phyloP scores from a whole-genome alignment of 2,113 vertebrate genomes.

The Isichthys henryi region DNA sequence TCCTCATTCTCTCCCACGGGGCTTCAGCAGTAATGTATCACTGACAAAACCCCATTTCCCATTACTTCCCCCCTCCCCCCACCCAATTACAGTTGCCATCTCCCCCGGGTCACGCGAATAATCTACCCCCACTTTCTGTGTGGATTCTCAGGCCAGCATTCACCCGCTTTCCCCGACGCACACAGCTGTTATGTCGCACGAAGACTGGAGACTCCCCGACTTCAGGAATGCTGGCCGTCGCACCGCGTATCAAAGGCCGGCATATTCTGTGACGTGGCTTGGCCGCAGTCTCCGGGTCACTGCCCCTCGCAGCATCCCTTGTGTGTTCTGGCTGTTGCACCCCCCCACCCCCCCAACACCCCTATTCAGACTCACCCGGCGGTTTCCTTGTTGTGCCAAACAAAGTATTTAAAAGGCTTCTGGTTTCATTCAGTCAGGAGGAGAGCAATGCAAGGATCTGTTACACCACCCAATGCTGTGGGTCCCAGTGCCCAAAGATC shows the following conservation, averaged over 20 bases:
- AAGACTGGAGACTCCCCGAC: neutral
- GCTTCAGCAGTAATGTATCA: conserved; percentile 53
- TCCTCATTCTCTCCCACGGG: conserved; percentile 46
- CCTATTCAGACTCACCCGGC: neutral
- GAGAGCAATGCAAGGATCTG: neutral
- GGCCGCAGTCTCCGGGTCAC: neutral
- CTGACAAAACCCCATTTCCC: conserved; percentile 60
- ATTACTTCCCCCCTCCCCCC: conserved; percentile 48
- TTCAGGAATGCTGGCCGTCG: neutral
- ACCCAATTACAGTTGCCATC: conserved; percentile 30
- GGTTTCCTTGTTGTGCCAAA: conserved; percentile 21
- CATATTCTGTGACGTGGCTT: neutral
- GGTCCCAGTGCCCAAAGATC: neutral
- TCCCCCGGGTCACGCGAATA: conserved; percentile 42
- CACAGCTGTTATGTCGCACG: conserved; percentile 14
- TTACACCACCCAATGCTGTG: neutral
- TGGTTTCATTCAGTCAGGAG: conserved; percentile 31
- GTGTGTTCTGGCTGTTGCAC: conserved; percentile 3
- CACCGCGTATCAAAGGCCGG: neutral
- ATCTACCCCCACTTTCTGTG: conserved; percentile 12
- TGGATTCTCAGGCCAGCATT: neutral
- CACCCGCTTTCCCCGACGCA: conserved; percentile 3
- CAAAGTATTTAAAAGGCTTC: conserved; percentile 46
- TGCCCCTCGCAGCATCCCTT: neutral
- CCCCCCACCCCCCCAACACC: neutral